A percentile compares a stretch with the other conserved stretches of the same genome.
These are phyloP conservation scores for Hyles euphorbiae DNA, from an alignment of 1,140 invertebrate species.

Conservation along the genomic window DNA sequence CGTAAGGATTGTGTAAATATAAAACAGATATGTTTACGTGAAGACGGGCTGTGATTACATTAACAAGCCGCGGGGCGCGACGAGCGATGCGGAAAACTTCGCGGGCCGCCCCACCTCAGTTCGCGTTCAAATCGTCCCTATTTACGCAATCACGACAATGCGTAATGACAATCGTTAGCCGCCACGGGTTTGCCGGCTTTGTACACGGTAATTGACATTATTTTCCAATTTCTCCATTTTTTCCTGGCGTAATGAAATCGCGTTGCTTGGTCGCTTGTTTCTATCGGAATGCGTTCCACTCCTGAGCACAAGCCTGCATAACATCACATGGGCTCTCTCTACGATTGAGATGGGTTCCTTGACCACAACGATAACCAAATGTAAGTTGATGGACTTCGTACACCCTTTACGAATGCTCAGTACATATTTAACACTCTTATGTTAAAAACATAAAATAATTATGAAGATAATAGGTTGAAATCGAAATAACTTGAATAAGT, in stretches of 20 bases:
- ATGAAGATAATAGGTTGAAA: no score
- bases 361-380: no score
- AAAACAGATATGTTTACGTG: conserved; percentile 30
- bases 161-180: conserved; percentile 70
- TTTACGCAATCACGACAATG: conserved; percentile 66
- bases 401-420: no score
- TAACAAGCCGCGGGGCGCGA: conserved; percentile 46
- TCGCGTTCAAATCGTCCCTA: conserved; percentile 55
- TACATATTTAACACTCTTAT: no score
- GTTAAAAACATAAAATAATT: no score
- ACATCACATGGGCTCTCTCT: no score
- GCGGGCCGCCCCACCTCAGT: conserved; percentile 44
- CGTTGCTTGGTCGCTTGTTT: conserved; percentile 35
- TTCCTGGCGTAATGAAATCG: conserved; percentile 61
- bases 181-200: conserved; percentile 34
- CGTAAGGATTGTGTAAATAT: no score
- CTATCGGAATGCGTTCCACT: no score
- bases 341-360: no score
- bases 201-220: conserved; percentile 69
- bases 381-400: no score
- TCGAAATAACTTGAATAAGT: no score
- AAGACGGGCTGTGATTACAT: conserved; percentile 48
- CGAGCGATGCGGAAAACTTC: conserved; percentile 60
- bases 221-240: conserved; percentile 64
- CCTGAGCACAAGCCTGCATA: no score